Conservation (phyloP, 2,113 vertebrate genomes). For the Dermatemys mawii region DNA sequence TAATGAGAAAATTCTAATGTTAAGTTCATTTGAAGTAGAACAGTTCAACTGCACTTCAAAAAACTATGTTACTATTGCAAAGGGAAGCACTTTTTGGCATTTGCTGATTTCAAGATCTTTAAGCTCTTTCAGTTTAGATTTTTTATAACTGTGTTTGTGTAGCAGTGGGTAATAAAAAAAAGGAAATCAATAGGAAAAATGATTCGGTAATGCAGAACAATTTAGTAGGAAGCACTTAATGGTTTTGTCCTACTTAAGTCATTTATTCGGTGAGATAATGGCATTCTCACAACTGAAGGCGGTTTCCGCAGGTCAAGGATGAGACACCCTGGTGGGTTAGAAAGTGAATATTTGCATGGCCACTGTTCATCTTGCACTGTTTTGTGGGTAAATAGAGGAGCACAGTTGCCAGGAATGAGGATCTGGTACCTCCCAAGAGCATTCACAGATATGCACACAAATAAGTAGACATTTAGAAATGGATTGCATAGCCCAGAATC, state of each 20-base stretch:
- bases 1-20: background rate
- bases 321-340: background rate
- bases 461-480: background rate
- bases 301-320: background rate
- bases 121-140: background rate
- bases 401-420: background rate
- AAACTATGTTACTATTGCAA: background rate
- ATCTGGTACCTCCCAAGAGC: background rate
- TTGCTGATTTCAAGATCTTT: background rate
- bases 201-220: background rate
- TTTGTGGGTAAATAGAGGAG: background rate
- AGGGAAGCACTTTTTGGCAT: background rate
- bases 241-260: background rate
- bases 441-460: background rate
- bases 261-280: background rate
- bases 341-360: background rate
- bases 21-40: background rate
- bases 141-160: background rate
- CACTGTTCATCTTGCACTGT: background rate
- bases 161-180: background rate
- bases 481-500: background rate
- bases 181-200: background rate
- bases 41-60: background rate
- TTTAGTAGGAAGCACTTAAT: background rate
- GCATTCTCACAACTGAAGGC: background rate